Percentiles rank a stretch among this genome's conserved stretches.
These are phyloP conservation scores for Carassius gibelio DNA, from an alignment of 2,113 vertebrate species.

Conservation along the genomic window DNA sequence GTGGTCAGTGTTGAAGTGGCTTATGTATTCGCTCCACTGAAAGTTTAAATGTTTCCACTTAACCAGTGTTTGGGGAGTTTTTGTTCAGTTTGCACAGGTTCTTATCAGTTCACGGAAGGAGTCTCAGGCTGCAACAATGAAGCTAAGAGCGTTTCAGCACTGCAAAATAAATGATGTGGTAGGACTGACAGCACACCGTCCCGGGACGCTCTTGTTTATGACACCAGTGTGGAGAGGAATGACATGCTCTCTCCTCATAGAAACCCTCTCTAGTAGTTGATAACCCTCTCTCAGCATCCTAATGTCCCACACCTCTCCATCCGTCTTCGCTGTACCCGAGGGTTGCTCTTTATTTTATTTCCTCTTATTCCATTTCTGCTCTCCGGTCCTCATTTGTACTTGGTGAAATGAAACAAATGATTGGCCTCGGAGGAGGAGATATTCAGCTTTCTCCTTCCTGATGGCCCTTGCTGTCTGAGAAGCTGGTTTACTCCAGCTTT, in stretches of 20 bases:
- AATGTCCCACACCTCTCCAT: background rate
- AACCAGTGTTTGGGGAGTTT: background rate
- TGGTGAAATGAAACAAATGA: slow-evolving; percentile 1
- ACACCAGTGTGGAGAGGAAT: background rate
- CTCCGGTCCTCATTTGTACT: background rate
- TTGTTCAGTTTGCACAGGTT: background rate
- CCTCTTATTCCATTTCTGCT: background rate
- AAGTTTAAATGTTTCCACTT: background rate
- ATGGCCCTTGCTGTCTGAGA: background rate
- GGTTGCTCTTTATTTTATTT: background rate
- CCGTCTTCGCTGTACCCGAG: background rate
- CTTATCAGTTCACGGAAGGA: too few relatives aligned
- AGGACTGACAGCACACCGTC: background rate
- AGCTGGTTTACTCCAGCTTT: background rate
- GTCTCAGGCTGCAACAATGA: background rate
- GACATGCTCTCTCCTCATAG: background rate
- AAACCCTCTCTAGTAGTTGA: background rate
- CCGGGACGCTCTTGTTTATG: background rate
- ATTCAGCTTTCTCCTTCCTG: background rate
- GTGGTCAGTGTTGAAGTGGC: background rate
- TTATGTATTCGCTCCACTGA: background rate
- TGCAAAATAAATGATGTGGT: background rate
- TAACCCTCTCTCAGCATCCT: slow-evolving; percentile 1
- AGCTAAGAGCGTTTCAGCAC: background rate
- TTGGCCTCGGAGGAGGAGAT: slow-evolving; percentile 1